These are phyloP conservation scores for Pleuronectes platessa DNA, from an alignment of 2,113 vertebrate species.

Conservation along the genomic window DNA sequence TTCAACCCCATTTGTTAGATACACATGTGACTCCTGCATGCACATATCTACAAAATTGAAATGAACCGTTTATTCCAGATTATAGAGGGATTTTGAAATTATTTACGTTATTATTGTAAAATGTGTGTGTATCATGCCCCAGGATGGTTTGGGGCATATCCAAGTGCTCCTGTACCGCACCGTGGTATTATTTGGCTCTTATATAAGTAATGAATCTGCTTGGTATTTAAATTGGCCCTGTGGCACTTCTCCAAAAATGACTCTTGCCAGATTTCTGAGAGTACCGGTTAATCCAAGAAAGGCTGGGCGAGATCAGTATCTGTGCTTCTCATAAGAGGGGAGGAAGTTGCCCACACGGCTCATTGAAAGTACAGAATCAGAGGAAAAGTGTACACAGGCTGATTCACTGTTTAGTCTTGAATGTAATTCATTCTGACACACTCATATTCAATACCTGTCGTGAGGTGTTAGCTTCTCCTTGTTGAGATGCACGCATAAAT, in stretches of 20 bases:
- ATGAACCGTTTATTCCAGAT: conserved; percentile 35
- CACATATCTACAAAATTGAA: conserved; percentile 8
- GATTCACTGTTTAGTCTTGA: conserved; percentile 1
- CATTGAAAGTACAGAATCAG: conserved; percentile 13
- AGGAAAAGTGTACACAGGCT: conserved; percentile 9
- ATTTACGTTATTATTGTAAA: conserved; percentile 41
- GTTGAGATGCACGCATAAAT: background rate
- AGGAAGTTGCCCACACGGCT: conserved; percentile 13
- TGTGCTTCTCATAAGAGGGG: conserved; percentile 21
- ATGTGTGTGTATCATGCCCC: conserved; percentile 17
- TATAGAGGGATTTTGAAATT: conserved; percentile 1
- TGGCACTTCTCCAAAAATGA: conserved; percentile 44
- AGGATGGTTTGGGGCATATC: conserved; percentile 18
- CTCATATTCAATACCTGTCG: conserved; percentile 26
- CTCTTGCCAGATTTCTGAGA: conserved; percentile 41
- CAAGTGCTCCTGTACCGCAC: conserved; percentile 47
- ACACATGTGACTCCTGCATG: conserved; percentile 9
- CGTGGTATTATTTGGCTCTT: conserved; percentile 54
- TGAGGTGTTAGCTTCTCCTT: background rate
- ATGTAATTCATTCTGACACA: conserved; percentile 17
- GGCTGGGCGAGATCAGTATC: conserved; percentile 48
- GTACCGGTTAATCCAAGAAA: conserved; percentile 49
- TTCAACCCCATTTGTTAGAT: conserved; percentile 35
- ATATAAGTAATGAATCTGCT: conserved; percentile 43
- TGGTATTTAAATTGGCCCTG: conserved; percentile 44